Conservation (phyloP, 1,140 invertebrate species). For the Laupala kohalensis region DNA sequence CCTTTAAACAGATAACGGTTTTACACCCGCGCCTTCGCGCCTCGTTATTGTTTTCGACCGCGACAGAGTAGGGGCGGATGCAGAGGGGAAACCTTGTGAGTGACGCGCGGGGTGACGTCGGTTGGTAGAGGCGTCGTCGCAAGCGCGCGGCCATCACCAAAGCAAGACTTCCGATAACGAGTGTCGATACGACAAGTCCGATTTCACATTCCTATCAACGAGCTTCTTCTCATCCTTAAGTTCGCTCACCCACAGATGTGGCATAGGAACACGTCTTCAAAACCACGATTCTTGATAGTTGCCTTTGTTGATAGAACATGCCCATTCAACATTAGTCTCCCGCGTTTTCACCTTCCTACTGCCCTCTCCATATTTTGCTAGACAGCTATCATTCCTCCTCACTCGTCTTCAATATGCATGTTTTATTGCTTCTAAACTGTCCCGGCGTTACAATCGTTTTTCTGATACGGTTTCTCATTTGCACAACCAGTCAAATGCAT, state of each 20-base stretch:
- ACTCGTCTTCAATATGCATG: background rate
- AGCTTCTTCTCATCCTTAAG: too few species aligned
- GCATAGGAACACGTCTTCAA: too few species aligned
- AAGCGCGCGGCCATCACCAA: too few species aligned
- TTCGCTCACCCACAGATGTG: too few species aligned
- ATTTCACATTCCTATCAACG: too few species aligned
- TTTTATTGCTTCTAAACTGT: background rate
- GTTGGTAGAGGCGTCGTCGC: too few species aligned
- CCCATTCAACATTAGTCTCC: too few species aligned
- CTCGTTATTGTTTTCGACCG: conserved; percentile 4
- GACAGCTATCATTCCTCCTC: background rate
- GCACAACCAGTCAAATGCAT: background rate
- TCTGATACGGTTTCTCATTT: background rate
- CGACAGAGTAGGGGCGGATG: background rate
- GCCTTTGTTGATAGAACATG: too few species aligned
- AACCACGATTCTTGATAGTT: too few species aligned
- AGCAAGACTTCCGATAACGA: too few species aligned
- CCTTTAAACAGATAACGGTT: conserved; percentile 3
- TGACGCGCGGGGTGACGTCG: background rate
- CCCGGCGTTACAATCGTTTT: background rate
- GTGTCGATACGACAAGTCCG: too few species aligned
- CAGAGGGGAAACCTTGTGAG: background rate
- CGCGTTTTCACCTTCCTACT: background rate
- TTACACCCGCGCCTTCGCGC: background rate
- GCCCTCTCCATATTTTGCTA: too few species aligned